Conservation (phyloP, 2,113 vertebrate species). For the Glareola pratincola region DNA sequence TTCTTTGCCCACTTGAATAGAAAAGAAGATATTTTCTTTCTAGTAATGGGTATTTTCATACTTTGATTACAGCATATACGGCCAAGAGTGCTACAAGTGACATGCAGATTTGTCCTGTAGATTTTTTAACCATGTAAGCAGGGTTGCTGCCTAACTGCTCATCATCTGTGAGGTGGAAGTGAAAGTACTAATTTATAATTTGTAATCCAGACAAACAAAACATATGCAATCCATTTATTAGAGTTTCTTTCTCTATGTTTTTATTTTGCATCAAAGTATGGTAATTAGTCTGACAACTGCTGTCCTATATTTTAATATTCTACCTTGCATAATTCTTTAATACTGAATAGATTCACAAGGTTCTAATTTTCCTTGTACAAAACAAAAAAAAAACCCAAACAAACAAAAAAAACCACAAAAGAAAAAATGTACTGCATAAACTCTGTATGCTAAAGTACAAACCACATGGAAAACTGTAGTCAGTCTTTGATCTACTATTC, state of each 20-base stretch:
- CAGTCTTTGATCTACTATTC: background rate
- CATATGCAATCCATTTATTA: background rate
- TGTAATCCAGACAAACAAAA: background rate
- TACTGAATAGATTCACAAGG: background rate
- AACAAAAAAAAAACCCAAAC: background rate
- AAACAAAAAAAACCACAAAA: background rate
- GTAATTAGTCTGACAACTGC: background rate
- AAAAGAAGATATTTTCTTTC: background rate
- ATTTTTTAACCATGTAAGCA: background rate
- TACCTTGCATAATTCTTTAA: background rate
- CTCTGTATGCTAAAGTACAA: background rate
- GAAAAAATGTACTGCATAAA: background rate
- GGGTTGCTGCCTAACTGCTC: background rate
- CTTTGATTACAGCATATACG: background rate
- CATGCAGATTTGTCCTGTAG: background rate
- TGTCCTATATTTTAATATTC: background rate
- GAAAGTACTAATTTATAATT: background rate
- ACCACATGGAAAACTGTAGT: background rate
- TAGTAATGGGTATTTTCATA: background rate
- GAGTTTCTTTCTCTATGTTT: background rate
- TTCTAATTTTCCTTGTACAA: background rate
- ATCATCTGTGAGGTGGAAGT: background rate
- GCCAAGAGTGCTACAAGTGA: background rate
- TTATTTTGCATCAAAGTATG: background rate
- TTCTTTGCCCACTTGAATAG: background rate